Evolutionary conservation across 2,113 vertebrate species (phyloP).

Genomic region (Crotophaga sulcirostris): DNA sequence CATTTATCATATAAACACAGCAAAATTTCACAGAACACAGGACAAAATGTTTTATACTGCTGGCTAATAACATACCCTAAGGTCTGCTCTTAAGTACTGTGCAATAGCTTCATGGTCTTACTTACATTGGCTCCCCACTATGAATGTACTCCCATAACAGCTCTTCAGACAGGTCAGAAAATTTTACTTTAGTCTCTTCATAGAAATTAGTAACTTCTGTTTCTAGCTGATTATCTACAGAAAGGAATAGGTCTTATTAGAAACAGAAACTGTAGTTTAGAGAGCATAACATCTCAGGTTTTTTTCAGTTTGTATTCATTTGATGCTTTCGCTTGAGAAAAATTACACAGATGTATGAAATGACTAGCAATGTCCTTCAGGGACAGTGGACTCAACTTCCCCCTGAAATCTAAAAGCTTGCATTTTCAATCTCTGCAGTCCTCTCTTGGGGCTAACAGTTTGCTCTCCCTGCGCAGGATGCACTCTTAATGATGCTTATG

Average conservation of each 20-base stretch:
- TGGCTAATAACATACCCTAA: neutral
- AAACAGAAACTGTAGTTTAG: neutral
- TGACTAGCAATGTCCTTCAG: neutral
- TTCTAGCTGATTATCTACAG: constrained; percentile 72
- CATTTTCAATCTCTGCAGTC: neutral
- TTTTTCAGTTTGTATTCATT: neutral
- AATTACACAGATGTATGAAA: neutral
- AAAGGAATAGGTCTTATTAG: neutral
- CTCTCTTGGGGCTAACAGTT: neutral
- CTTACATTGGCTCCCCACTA: constrained; percentile 96
- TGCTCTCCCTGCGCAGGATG: neutral
- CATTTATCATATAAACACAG: neutral
- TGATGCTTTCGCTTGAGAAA: neutral
- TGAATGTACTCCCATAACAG: constrained; percentile 95
- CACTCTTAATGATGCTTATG: neutral
- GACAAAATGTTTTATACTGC: neutral
- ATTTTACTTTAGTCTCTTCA: constrained; percentile 94
- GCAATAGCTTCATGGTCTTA: neutral
- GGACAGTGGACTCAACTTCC: neutral
- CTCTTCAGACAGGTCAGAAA: constrained; percentile 91
- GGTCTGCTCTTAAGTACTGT: neutral
- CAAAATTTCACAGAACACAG: neutral
- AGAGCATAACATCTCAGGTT: neutral
- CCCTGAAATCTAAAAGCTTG: neutral
- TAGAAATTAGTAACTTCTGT: constrained; percentile 83